Percentiles rank a stretch among this genome's conserved stretches.
Conservation (phyloP, 2,888 invertebrate genomes). For the Hipparchia semele region DNA sequence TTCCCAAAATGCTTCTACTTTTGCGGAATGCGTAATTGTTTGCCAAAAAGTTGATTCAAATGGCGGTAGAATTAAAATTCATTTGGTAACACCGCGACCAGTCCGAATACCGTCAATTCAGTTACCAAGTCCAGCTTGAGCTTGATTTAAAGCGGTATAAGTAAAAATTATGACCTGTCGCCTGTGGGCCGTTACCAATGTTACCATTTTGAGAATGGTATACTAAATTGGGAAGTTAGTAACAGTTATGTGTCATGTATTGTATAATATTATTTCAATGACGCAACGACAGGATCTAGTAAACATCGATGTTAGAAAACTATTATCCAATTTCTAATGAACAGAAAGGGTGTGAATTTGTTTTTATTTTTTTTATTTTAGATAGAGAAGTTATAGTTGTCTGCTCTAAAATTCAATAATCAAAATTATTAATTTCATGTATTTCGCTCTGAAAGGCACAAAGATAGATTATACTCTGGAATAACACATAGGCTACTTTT, state of each 20-base stretch:
- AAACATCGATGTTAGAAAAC: too few relatives aligned
- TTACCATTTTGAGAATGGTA: slow-evolving; percentile 13
- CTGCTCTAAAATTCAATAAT: too few relatives aligned
- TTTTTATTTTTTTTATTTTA: too few relatives aligned
- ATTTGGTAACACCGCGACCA: slow-evolving; percentile 52
- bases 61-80: slow-evolving; percentile 58
- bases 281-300: background rate
- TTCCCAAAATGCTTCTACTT: too few relatives aligned
- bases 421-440: too few relatives aligned
- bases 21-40: background rate
- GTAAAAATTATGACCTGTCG: slow-evolving; percentile 51
- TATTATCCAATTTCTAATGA: too few relatives aligned
- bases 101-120: slow-evolving; percentile 66
- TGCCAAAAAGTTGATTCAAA: background rate
- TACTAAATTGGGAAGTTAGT: slow-evolving; percentile 9
- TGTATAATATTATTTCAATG: background rate
- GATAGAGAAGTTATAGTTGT: too few relatives aligned
- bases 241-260: slow-evolving; percentile 3
- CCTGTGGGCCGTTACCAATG: slow-evolving; percentile 13
- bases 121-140: slow-evolving; percentile 50
- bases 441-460: too few relatives aligned
- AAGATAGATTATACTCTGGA: too few relatives aligned
- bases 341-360: too few relatives aligned
- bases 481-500: too few relatives aligned
- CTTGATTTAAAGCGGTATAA: slow-evolving; percentile 56